Evolutionary conservation across 2,888 invertebrate genomes (phyloP).

Genomic region (Drosophila fulvimacula): DNA sequence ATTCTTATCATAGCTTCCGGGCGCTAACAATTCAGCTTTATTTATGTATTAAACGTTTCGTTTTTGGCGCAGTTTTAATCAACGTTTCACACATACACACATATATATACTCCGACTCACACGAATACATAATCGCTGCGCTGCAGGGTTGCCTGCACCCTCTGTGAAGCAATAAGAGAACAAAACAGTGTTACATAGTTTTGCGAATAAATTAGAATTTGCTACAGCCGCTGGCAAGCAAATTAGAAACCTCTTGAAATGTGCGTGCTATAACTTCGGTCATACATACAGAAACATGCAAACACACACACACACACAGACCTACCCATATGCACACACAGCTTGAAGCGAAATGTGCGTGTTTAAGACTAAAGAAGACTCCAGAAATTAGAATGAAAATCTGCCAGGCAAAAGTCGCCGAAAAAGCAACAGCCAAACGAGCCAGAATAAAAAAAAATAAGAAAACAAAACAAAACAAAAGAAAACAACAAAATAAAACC

Average conservation of each 20-base stretch:
- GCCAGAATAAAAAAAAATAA: neutral
- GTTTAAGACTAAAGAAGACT: constrained; percentile 19
- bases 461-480: constrained; percentile 1
- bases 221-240: constrained; percentile 65
- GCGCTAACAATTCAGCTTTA: constrained; percentile 30
- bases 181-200: constrained; percentile 60
- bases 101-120: constrained; percentile 9
- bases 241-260: constrained; percentile 74
- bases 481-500: neutral
- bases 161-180: constrained; percentile 17
- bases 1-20: constrained; percentile 30
- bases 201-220: constrained; percentile 77
- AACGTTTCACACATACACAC: constrained; percentile 30
- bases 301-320: constrained; percentile 17
- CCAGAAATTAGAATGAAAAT: constrained; percentile 13
- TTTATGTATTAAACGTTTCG: constrained; percentile 45
- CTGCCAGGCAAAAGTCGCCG: constrained; percentile 23
- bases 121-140: constrained; percentile 8
- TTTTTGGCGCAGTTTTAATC: constrained; percentile 51
- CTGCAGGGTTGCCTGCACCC: constrained; percentile 21
- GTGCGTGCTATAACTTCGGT: constrained; percentile 66
- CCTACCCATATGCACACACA: constrained; percentile 13
- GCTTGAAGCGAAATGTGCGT: constrained; percentile 36
- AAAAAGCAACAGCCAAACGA: constrained; percentile 22
- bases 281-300: constrained; percentile 20